phyloP scores from a whole-genome alignment of 2,888 invertebrate species.

The Spisula subtruncata region DNA sequence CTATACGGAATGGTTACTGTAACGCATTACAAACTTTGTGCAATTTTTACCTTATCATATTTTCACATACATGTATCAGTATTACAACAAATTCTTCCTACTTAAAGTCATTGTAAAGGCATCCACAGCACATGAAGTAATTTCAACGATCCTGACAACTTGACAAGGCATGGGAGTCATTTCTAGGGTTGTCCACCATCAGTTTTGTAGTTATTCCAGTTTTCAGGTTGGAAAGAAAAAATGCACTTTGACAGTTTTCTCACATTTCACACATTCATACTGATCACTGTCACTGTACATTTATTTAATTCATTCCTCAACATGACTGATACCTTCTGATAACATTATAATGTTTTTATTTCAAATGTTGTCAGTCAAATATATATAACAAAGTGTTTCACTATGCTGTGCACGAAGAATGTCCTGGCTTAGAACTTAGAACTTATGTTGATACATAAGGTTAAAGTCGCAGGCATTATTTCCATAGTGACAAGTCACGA shows the following conservation, averaged over 20 bases:
- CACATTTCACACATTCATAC: neutral
- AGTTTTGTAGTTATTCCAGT: neutral
- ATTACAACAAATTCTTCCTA: neutral
- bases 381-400: neutral
- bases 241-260: neutral
- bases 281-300: neutral
- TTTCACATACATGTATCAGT: neutral
- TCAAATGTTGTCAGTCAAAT: neutral
- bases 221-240: neutral
- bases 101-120: neutral
- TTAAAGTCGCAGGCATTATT: conserved; percentile 22
- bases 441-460: conserved; percentile 2
- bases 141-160: neutral
- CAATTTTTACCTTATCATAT: neutral
- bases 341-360: neutral
- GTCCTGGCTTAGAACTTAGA: neutral
- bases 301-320: neutral
- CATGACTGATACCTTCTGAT: neutral
- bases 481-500: conserved; percentile 14
- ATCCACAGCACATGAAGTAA: neutral
- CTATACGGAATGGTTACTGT: neutral
- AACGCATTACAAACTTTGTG: neutral
- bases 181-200: neutral
- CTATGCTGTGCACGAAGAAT: conserved; percentile 11
- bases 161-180: neutral